Conservation (phyloP, 2,888 invertebrate genomes). For the Nebria salina region DNA sequence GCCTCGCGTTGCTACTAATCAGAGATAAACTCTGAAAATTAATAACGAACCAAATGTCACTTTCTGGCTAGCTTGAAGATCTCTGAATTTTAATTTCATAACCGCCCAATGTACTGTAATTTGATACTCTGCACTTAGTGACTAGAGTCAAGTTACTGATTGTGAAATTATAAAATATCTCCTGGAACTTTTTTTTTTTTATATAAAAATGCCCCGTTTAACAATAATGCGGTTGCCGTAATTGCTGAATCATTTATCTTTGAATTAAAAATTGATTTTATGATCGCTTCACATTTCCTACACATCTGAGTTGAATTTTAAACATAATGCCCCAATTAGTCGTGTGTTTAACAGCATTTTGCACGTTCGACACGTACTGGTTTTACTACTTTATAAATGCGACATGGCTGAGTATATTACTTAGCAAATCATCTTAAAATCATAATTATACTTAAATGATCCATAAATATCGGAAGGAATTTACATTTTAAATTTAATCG, state of each 20-base stretch:
- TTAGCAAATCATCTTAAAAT: background rate
- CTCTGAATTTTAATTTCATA: background rate
- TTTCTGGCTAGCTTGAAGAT: background rate
- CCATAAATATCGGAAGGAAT: background rate
- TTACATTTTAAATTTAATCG: background rate
- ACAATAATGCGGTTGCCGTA: background rate
- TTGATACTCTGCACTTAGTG: background rate
- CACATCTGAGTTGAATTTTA: constrained; percentile 7
- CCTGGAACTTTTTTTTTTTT: too few species aligned
- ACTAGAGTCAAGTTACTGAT: too few species aligned
- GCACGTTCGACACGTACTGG: constrained; percentile 28
- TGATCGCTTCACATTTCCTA: background rate
- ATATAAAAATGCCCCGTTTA: too few species aligned
- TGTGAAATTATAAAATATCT: background rate
- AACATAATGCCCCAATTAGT: constrained; percentile 23
- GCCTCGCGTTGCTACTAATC: background rate
- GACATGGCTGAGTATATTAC: background rate
- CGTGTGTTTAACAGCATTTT: constrained; percentile 23
- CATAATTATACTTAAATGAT: background rate
- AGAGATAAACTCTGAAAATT: background rate
- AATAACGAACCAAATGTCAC: background rate
- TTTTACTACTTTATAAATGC: constrained; percentile 12
- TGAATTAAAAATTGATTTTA: background rate
- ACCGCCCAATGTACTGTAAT: background rate
- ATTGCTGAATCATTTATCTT: background rate